Evolutionary conservation across 2,888 invertebrate genomes (phyloP), one percentile per base, ranked within the genome.

Genomic region (Meteorus cinctellus): DNA sequence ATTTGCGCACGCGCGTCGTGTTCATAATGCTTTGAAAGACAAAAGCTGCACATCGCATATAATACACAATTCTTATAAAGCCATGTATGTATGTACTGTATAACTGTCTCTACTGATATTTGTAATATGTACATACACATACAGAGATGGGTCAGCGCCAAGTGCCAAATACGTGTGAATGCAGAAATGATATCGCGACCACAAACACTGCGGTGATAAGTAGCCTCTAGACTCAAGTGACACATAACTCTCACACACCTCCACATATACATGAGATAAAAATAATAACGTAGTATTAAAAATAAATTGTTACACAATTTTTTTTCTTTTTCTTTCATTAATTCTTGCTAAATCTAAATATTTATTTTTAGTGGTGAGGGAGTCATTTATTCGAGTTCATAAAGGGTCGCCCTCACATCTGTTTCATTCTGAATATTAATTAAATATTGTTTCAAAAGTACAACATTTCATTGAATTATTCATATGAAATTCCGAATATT

Each of bases 221-320:
- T 72, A 72, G 71, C 67, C 72, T 60, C 72, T 75, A 72, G 60
- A 75, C 41, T 75, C 72, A 31, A 75, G 72, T 67, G 72, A 75
- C 72, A 65, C 55, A 24, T 5, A 55, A 19, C 24, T 72, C 63
- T 63, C 67, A n/a, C 48, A 34, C 41, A 31, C 27, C 41, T n/a
- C 34, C 31, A 24, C 19, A 66, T 34, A 63, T 45, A 45, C 29
- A 48, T 19, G 48, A 72, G 36, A 36, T 27, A 55, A 55, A 48
- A 41, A 72, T 51, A 27, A 55, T 24, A 24, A 62, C 4, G 8
- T 62, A 31, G 12, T 2, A 12, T 10, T 60, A 60, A 60, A 60
- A n/a, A 60, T n/a, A 24, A 12, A 29, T 10, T 27, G 24, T 60
- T 2, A 60, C 12, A 60, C 19, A 60, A 27, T 60, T 1, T n/a